These are phyloP conservation scores for Mesochorus sp. DNA, from an alignment of 2,888 invertebrate genomes.

Conservation along the genomic window DNA sequence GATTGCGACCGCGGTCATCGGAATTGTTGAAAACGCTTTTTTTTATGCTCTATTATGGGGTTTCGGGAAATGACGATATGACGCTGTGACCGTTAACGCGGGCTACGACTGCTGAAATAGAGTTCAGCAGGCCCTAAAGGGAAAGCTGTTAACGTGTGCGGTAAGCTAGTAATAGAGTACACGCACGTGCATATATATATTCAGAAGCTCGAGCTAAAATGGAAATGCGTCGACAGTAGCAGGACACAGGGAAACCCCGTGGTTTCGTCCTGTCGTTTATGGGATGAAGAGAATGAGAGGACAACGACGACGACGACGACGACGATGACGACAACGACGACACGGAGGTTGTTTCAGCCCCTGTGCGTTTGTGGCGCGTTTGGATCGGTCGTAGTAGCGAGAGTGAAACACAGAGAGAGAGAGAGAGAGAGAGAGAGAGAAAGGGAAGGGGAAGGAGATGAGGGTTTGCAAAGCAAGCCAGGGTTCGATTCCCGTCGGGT, in stretches of 20 bases:
- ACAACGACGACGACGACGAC: conserved; percentile 39
- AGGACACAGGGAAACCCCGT: conserved; percentile 75
- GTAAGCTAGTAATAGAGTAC: conserved; percentile 24
- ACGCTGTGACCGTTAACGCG: not conserved
- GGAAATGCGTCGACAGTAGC: conserved; percentile 74
- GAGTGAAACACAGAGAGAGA: conserved; percentile 29
- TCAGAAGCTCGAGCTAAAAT: conserved; percentile 71
- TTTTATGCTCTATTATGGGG: too few species aligned
- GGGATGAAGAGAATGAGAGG: conserved; percentile 44
- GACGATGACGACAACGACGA: conserved; percentile 21
- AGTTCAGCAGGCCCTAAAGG: conserved; percentile 4
- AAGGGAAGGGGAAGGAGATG: conserved; percentile 16
- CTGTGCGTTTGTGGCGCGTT: conserved; percentile 53
- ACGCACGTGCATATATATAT: not conserved
- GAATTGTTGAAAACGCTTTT: too few species aligned
- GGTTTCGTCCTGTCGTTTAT: conserved; percentile 67
- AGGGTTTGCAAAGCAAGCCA: conserved; percentile 33
- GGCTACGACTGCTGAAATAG: conserved; percentile 10
- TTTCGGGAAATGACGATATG: too few species aligned
- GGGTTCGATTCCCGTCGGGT: conserved; percentile 55
- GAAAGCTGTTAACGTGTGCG: conserved; percentile 21
- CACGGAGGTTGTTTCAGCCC: conserved; percentile 59
- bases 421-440: conserved; percentile 21
- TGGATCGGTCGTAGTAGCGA: conserved; percentile 17
- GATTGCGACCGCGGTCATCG: too few species aligned